phyloP scores from a whole-genome alignment of 2,888 invertebrate species.

The Sphaerophoria rueppellii region DNA sequence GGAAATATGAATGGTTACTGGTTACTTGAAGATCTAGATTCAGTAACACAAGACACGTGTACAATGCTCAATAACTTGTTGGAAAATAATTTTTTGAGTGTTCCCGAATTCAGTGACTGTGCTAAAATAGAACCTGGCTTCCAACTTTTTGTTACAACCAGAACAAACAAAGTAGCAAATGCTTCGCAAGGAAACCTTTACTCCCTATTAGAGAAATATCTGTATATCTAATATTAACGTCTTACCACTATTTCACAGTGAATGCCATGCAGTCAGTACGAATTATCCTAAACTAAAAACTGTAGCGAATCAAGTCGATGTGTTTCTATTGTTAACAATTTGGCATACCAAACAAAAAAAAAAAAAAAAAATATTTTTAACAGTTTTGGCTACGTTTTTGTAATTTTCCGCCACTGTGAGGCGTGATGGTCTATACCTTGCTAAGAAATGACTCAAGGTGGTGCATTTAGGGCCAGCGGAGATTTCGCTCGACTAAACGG shows the following conservation, averaged over 20 bases:
- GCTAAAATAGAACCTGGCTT: slow-evolving; percentile 92
- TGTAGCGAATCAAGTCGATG: slow-evolving; percentile 89
- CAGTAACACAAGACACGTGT: slow-evolving; percentile 95
- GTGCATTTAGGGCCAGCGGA: too few species aligned
- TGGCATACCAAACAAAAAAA: too few species aligned
- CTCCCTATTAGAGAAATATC: slow-evolving; percentile 90
- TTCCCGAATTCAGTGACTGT: slow-evolving; percentile 94
- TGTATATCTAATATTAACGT: slow-evolving; percentile 91
- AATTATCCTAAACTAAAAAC: slow-evolving; percentile 88
- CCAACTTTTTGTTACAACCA: slow-evolving; percentile 95
- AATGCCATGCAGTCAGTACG: slow-evolving; percentile 87
- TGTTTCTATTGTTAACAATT: slow-evolving; percentile 91
- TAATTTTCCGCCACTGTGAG: too few species aligned
- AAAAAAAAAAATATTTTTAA: too few species aligned
- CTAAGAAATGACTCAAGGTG: too few species aligned
- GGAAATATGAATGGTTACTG: slow-evolving; percentile 89
- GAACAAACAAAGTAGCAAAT: slow-evolving; percentile 80
- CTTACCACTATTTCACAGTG: slow-evolving; percentile 89
- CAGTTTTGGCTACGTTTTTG: too few species aligned
- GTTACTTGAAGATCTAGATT: slow-evolving; percentile 98
- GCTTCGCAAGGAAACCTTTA: slow-evolving; percentile 84
- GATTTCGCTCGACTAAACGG: too few species aligned
- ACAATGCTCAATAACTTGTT: slow-evolving; percentile 92
- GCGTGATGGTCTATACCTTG: too few species aligned
- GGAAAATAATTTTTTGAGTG: slow-evolving; percentile 90